Percentiles rank a stretch among this genome's conserved stretches.
Evolutionary conservation across 2,888 invertebrate genomes (phyloP).

Genomic region (Drosophila buzzatii): DNA sequence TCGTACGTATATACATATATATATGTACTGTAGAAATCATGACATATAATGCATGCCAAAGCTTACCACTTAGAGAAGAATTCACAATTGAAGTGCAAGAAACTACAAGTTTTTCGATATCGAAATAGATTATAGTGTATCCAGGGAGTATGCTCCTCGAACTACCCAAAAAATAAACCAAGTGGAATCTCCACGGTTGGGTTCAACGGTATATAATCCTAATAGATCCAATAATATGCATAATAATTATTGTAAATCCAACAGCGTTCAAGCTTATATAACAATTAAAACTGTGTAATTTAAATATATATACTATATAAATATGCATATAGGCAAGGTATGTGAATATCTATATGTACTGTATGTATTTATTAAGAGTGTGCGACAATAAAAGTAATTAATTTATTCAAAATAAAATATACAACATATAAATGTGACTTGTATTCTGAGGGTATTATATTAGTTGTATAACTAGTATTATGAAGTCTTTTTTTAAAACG

Average conservation of each 20-base stretch:
- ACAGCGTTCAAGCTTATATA: constrained; percentile 26
- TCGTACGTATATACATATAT: constrained; percentile 17
- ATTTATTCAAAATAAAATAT: constrained; percentile 81
- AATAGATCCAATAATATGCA: constrained; percentile 65
- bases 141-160: constrained; percentile 12
- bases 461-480: neutral
- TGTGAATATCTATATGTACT: constrained; percentile 25
- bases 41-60: constrained; percentile 84
- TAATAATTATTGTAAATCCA: constrained; percentile 49
- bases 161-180: neutral
- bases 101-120: constrained; percentile 69
- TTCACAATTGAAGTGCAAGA: constrained; percentile 72
- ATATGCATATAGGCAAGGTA: constrained; percentile 23
- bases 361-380: constrained; percentile 75
- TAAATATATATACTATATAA: constrained; percentile 38
- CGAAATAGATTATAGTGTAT: constrained; percentile 31
- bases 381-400: constrained; percentile 84
- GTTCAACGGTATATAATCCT: constrained; percentile 53
- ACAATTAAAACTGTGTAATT: constrained; percentile 70
- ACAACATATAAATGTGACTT: neutral
- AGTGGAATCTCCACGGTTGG: constrained; percentile 7
- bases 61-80: constrained; percentile 81
- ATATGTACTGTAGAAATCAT: constrained; percentile 70
- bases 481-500: neutral
- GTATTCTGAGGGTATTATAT: neutral